Conservation (phyloP, 30 jellyfish, hydroid and myxozoan species). For the Turritopsis rubra region DNA sequence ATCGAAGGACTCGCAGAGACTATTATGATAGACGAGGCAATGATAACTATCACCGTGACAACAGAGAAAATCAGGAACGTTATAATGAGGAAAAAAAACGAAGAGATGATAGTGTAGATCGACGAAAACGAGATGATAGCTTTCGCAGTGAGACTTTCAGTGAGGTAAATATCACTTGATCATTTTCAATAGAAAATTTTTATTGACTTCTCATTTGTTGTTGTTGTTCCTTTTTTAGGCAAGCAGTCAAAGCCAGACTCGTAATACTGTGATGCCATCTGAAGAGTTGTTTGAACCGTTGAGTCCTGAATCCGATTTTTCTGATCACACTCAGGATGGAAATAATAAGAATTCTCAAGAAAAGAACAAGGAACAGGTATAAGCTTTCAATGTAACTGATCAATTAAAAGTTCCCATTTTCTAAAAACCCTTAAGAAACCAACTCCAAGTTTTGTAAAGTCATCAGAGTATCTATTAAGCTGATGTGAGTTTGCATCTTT, state of each 20-base stretch:
- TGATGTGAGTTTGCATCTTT: too few relatives aligned
- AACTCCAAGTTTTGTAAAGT: too few relatives aligned
- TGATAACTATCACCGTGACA: neutral
- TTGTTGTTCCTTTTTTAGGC: neutral
- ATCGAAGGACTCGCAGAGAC: constrained; percentile 4
- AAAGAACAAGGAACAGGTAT: neutral
- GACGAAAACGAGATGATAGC: neutral
- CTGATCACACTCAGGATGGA: constrained; percentile 63
- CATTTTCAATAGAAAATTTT: neutral
- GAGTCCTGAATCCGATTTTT: constrained; percentile 80
- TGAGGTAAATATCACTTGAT: neutral
- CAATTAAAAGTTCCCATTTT: too few relatives aligned
- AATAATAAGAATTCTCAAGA: neutral
- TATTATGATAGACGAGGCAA: constrained; percentile 6
- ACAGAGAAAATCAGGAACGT: neutral
- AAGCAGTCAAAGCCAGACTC: constrained; percentile 14
- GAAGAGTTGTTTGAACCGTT: constrained; percentile 88
- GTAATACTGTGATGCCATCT: neutral
- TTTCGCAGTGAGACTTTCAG: neutral
- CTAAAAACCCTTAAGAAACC: too few relatives aligned
- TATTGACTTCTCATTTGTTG: neutral
- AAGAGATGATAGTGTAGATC: constrained; percentile 4
- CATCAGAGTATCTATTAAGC: too few relatives aligned
- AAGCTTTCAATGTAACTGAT: too few relatives aligned
- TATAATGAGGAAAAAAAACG: neutral